Evolutionary conservation across 2,113 vertebrate genomes (phyloP).

Genomic region (Pica pica): DNA sequence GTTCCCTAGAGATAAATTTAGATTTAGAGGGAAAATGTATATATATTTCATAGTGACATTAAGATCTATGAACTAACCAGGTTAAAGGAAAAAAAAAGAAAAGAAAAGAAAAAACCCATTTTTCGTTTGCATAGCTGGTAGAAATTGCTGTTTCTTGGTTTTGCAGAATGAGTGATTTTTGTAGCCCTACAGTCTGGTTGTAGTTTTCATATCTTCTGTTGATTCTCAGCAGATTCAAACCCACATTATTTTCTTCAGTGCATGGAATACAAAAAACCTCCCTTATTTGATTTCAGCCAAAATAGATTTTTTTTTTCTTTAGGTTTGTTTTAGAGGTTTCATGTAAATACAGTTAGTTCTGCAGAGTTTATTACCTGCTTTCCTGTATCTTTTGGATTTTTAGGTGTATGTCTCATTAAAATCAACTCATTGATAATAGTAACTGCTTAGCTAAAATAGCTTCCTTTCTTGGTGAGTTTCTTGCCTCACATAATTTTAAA

Average conservation of each 20-base stretch:
- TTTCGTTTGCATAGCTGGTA: neutral
- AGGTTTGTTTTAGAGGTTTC: neutral
- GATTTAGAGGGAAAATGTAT: neutral
- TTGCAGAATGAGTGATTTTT: neutral
- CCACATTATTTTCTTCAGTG: neutral
- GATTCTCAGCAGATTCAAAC: neutral
- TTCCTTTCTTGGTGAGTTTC: neutral
- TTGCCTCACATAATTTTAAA: neutral
- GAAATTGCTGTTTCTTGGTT: neutral
- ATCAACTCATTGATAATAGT: neutral
- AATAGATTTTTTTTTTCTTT: neutral
- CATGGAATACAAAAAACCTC: accelerated
- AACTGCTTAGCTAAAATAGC: neutral
- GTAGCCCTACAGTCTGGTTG: neutral
- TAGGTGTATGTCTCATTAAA: neutral
- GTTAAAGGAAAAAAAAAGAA: neutral
- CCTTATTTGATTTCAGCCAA: neutral
- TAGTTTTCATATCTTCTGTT: neutral
- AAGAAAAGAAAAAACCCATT: neutral
- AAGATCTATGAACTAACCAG: neutral
- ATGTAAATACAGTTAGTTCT: neutral
- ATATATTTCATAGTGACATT: neutral
- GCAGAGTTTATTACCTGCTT: neutral
- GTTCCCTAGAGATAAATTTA: neutral
- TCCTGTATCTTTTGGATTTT: neutral